Conservation (phyloP, 2,113 vertebrate species). For the Pteropus alecto region DNA sequence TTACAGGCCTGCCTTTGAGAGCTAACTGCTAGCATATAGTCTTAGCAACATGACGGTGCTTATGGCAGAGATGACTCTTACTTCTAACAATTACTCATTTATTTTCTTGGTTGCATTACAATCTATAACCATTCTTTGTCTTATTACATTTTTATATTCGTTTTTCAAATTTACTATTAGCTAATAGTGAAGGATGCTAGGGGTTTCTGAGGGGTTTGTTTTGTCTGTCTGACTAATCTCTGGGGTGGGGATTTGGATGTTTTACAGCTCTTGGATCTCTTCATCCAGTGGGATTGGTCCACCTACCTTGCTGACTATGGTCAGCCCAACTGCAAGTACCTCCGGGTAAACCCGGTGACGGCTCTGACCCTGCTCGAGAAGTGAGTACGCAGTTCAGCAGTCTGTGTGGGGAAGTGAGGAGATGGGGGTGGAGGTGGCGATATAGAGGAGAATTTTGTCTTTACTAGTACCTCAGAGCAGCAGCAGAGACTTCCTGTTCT, state of each 20-base stretch:
- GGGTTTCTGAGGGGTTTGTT: background rate
- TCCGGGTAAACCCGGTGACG: conserved; percentile 93
- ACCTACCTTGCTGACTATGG: conserved; percentile 96
- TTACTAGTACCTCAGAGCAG: background rate
- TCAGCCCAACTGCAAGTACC: conserved; percentile 93
- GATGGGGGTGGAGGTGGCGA: background rate
- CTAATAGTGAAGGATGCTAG: background rate
- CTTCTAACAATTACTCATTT: background rate
- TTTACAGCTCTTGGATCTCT: conserved; percentile 94
- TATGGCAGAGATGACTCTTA: background rate
- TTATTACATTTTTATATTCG: background rate
- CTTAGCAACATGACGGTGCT: background rate
- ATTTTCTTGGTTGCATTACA: background rate
- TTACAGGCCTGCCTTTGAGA: background rate
- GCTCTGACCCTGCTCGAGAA: conserved; percentile 95
- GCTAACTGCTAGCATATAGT: background rate
- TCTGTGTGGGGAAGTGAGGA: background rate
- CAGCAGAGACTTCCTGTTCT: background rate
- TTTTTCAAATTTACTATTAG: background rate
- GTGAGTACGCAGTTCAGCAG: conserved; percentile 83
- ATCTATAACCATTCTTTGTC: background rate
- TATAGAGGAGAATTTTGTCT: background rate
- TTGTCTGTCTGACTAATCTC: conserved; percentile 22
- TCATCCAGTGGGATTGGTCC: conserved; percentile 98
- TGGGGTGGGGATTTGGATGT: conserved; percentile 22